phyloP scores from a whole-genome alignment of 2,797 vertebrate species.

The Coregonus sp. region DNA sequence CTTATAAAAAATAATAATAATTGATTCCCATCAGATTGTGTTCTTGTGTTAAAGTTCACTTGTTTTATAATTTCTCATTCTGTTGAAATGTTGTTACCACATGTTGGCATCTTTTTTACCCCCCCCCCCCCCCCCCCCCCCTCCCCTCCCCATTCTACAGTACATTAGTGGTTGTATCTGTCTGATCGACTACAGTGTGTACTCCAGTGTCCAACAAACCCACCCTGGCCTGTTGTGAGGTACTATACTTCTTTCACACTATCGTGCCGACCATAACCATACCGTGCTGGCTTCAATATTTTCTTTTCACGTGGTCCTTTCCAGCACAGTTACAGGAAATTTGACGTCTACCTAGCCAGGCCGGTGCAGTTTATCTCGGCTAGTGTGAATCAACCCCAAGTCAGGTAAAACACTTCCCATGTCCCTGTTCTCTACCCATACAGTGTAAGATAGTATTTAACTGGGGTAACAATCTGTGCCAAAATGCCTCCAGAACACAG shows the following conservation, averaged over 20 bases:
- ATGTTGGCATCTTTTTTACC: constrained; percentile 20
- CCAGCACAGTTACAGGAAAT: too few species aligned
- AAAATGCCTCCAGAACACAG: constrained; percentile 47
- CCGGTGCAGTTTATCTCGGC: not conserved
- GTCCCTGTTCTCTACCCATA: constrained; percentile 17
- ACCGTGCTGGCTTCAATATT: not conserved
- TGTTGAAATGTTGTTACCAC: constrained; percentile 1
- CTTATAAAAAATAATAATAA: too few species aligned
- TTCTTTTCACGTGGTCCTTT: not conserved
- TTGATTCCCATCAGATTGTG: not conserved
- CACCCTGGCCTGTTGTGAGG: not conserved
- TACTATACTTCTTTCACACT: not conserved
- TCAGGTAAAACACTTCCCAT: not conserved
- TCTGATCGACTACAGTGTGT: not conserved
- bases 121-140: not conserved
- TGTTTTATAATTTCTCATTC: not conserved
- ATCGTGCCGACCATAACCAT: not conserved
- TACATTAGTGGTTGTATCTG: constrained; percentile 2
- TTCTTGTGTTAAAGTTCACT: not conserved
- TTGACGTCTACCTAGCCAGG: not conserved
- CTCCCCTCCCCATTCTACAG: constrained; percentile 13
- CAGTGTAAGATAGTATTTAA: constrained; percentile 40
- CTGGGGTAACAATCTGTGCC: constrained; percentile 35
- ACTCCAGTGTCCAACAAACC: constrained; percentile 3
- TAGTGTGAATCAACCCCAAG: not conserved